Base-by-base conservation (phyloP, 2,797 vertebrate species). In the Crocidura indochinensis region DNA sequence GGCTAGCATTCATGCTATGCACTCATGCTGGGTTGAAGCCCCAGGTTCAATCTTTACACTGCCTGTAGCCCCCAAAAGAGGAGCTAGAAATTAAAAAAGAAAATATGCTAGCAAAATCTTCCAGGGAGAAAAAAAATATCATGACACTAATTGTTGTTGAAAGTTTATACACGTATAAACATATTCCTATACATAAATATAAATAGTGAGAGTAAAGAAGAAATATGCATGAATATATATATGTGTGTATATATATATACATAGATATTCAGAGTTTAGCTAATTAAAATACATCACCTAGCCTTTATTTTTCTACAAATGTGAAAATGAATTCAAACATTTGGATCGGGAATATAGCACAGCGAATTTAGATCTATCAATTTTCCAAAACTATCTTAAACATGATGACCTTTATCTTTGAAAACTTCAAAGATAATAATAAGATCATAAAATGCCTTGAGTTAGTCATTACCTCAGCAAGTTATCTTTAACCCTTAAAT, bases 261-360 rank as follows among this genome's bases (percentile, higher is more conserved):
- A 60, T 4, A 90, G 10, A 53, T 78, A 80, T 65, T 68, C n/a
- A 49, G 24, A 86, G 60, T 67, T 82, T 74, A 82, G 8, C 26
- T 92, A 46, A 60, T 77, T 71, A 87, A 73, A 90, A 74, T 90
- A 11, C 8, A 75, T 76, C 44, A 69, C 72, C 71, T 84, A 56
- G 56, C 56, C 56, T 60, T 60, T 90, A 19, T 17, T 14, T 79
- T 76, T 62, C 65, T 88, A 44, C 78, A 84, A 91, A 84, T 12
- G 9, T 65, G 64, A 69, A 93, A 95, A 85, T 60, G 3, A 83
- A 72, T 46, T 77, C 24, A 95, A 84, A 44, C 44, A 82, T 94
- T 92, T 86, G 17, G 4, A 84, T 84, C 14, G 86, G 14, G 91
- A 95, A 91, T 78, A 65, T 94, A 8, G 17, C 5, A 68, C 26